Conservation (phyloP, 2,888 invertebrate species). For the Frankliniella fusca region DNA sequence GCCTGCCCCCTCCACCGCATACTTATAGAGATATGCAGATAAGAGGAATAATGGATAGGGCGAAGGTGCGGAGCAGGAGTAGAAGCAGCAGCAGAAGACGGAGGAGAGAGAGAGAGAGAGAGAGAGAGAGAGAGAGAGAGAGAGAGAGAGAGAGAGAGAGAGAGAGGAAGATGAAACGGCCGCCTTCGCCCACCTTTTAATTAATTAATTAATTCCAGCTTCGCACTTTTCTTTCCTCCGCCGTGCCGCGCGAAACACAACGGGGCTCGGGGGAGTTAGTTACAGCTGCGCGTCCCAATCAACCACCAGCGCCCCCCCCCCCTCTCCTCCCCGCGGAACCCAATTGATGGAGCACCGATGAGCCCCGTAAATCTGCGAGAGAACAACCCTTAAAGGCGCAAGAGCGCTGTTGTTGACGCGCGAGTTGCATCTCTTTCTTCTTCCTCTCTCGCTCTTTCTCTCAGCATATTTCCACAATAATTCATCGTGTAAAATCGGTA, state of each 20-base stretch:
- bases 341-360: constrained; percentile 32
- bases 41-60: neutral
- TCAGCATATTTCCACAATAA: too few relatives aligned
- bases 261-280: too few relatives aligned
- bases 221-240: too few relatives aligned
- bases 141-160: constrained; percentile 35
- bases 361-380: constrained; percentile 33
- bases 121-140: constrained; percentile 34
- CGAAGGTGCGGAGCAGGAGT: constrained; percentile 29
- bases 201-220: too few relatives aligned
- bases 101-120: constrained; percentile 33
- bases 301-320: too few relatives aligned
- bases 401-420: neutral
- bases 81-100: too few relatives aligned
- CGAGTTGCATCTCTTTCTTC: too few relatives aligned
- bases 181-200: constrained; percentile 4
- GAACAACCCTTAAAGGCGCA: constrained; percentile 30
- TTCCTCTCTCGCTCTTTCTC: too few relatives aligned
- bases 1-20: neutral
- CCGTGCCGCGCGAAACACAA: too few relatives aligned
- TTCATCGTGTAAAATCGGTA: too few relatives aligned
- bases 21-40: neutral
- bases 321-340: too few relatives aligned
- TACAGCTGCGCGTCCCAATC: too few relatives aligned
- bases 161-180: constrained; percentile 24